Conservation (phyloP, 2,888 invertebrate genomes). For the Polietes domitor region DNA sequence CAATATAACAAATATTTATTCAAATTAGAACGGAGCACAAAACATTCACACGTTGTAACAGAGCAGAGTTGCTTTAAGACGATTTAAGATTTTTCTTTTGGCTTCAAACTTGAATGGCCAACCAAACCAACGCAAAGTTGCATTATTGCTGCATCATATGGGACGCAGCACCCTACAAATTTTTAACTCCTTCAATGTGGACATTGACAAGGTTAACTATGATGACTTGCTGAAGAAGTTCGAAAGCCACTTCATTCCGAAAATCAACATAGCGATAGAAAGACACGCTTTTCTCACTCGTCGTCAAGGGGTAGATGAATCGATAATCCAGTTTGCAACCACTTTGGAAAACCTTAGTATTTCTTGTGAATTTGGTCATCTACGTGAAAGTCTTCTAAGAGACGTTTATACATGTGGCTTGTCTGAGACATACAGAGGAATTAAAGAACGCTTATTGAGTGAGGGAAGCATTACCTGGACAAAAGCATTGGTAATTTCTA, state of each 20-base stretch:
- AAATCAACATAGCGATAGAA: constrained; percentile 34
- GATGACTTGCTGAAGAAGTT: constrained; percentile 2
- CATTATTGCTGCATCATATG: too few species aligned
- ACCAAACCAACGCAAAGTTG: too few species aligned
- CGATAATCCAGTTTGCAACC: constrained; percentile 31
- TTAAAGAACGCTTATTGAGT: too few species aligned
- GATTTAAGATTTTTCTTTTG: too few species aligned
- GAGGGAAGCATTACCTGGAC: constrained; percentile 37
- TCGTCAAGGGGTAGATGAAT: constrained; percentile 2
- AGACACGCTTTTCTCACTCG: constrained; percentile 43
- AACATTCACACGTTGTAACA: too few species aligned
- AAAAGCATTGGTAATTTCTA: constrained; percentile 5
- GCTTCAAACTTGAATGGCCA: constrained; percentile 27
- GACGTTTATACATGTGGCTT: too few species aligned
- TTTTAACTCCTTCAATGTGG: not conserved
- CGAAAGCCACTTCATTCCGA: not conserved
- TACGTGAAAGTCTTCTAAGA: constrained; percentile 41
- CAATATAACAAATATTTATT: too few species aligned
- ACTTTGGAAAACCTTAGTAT: constrained; percentile 41
- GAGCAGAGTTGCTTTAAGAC: too few species aligned
- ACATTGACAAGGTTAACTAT: not conserved
- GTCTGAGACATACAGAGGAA: too few species aligned
- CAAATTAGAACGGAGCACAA: too few species aligned
- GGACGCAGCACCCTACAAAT: too few species aligned
- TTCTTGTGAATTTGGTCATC: constrained; percentile 26